phyloP scores from a whole-genome alignment of 2,113 vertebrate species.

The Crotalus horridus region DNA sequence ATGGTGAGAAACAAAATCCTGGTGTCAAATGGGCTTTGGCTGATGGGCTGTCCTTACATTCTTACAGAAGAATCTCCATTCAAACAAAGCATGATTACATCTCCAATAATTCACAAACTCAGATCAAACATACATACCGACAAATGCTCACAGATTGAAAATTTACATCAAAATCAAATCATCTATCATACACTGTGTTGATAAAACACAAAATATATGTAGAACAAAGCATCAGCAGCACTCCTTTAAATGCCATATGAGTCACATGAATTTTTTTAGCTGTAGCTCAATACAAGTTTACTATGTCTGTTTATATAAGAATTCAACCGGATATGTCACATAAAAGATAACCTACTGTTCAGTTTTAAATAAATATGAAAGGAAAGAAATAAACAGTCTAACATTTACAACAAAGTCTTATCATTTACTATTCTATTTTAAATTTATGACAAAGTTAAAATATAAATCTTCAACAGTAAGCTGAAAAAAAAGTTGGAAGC shows the following conservation, averaged over 20 bases:
- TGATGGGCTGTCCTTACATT: not conserved
- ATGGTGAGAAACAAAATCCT: not conserved
- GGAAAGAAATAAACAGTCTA: not conserved
- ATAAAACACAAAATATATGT: not conserved
- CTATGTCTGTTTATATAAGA: constrained; percentile 1
- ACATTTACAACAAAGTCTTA: not conserved
- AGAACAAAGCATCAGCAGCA: not conserved
- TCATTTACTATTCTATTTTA: not conserved
- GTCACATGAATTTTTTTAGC: not conserved
- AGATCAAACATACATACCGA: not conserved
- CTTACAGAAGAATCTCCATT: not conserved
- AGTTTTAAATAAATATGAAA: not conserved
- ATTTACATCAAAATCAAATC: not conserved
- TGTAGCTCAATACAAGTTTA: not conserved
- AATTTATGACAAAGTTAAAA: not conserved
- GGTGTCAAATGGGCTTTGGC: not conserved
- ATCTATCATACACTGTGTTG: not conserved
- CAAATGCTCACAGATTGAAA: not conserved
- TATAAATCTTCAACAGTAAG: not conserved
- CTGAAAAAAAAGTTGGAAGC: not conserved
- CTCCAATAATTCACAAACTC: not conserved
- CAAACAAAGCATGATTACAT: not conserved
- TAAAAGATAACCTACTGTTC: not conserved
- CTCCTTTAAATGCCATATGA: not conserved
- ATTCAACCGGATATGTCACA: constrained; percentile 2